Conservation (phyloP, 1,140 invertebrate genomes). For the Drosophila ambigua region DNA sequence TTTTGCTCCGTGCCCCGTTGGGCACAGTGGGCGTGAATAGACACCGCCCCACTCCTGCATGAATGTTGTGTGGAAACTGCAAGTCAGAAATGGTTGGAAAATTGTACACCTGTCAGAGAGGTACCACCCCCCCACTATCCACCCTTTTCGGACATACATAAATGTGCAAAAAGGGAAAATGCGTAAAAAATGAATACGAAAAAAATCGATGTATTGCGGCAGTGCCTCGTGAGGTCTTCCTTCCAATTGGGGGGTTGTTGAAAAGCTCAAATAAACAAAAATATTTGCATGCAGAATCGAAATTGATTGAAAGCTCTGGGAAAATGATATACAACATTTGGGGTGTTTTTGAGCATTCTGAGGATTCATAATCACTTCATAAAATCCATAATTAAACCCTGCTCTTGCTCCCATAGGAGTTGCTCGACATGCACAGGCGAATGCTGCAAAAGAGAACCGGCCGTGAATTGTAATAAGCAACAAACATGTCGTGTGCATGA, state of each 20-base stretch:
- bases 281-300: neutral
- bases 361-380: too few species aligned
- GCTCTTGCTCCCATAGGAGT: too few species aligned
- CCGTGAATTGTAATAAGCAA: neutral
- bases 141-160: neutral
- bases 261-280: neutral
- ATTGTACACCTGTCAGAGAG: slow-evolving; percentile 20
- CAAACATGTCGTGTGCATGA: too few species aligned
- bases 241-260: slow-evolving; percentile 11
- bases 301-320: neutral
- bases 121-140: neutral
- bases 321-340: neutral
- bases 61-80: slow-evolving; percentile 29
- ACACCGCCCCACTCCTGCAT: slow-evolving; percentile 20
- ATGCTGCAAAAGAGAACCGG: neutral
- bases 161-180: slow-evolving; percentile 24
- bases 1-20: slow-evolving; percentile 3
- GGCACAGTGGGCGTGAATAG: slow-evolving; percentile 28
- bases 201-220: slow-evolving; percentile 52
- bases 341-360: slow-evolving; percentile 3
- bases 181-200: slow-evolving; percentile 39
- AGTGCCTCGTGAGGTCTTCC: slow-evolving; percentile 13
- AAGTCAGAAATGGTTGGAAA: slow-evolving; percentile 32
- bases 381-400: too few species aligned
- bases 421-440: too few species aligned